Percentiles rank a stretch among this genome's conserved stretches.
Conservation (phyloP, 2,888 invertebrate genomes). For the Ernsta delagoae region DNA sequence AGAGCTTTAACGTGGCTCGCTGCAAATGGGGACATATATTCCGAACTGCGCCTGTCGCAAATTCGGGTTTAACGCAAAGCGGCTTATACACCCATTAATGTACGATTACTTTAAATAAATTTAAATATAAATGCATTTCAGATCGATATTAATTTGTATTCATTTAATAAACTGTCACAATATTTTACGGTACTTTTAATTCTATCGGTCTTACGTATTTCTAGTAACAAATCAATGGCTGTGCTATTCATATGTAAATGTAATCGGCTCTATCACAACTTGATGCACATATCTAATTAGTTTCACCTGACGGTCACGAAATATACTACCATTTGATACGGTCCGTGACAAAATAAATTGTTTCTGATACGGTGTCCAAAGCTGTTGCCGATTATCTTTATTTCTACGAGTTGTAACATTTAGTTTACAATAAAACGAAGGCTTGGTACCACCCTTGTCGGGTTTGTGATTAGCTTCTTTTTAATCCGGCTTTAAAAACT, state of each 20-base stretch:
- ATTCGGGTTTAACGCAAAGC: conserved; percentile 23
- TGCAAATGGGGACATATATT: conserved; percentile 51
- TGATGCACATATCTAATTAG: conserved; percentile 23
- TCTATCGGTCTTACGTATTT: neutral
- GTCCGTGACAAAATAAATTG: conserved; percentile 5
- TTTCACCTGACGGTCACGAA: conserved; percentile 20
- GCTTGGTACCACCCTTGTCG: conserved; percentile 51
- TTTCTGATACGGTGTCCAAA: neutral
- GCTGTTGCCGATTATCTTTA: neutral
- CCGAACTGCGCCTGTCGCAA: conserved; percentile 21
- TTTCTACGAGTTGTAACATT: conserved; percentile 35
- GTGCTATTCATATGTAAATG: conserved; percentile 3
- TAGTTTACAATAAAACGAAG: conserved; percentile 46
- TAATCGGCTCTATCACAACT: conserved; percentile 3
- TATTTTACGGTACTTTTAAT: conserved; percentile 1
- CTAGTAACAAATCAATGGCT: conserved; percentile 11
- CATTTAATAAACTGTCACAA: conserved; percentile 9
- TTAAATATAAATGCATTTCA: neutral
- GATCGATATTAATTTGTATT: neutral
- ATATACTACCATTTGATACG: conserved; percentile 20
- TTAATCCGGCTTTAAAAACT: conserved; percentile 79
- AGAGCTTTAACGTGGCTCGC: conserved; percentile 70
- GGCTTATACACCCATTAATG: conserved; percentile 6
- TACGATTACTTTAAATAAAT: conserved; percentile 5
- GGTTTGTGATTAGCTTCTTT: conserved; percentile 71